Conservation (phyloP, 2,797 vertebrate species). For the Leucoraja ocellata region DNA sequence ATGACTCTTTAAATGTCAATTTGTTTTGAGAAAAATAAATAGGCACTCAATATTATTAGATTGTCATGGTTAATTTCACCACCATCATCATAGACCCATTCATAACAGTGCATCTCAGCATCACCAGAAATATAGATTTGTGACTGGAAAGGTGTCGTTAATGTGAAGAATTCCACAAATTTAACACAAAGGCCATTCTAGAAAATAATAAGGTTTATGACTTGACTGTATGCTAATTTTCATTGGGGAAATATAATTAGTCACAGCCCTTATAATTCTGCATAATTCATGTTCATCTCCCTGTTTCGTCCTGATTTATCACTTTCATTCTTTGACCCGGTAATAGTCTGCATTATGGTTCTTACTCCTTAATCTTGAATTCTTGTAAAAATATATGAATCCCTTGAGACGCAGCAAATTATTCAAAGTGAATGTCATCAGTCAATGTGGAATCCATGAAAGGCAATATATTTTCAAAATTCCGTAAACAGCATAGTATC, state of each 20-base stretch:
- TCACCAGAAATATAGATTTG: not conserved
- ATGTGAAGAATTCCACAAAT: not conserved
- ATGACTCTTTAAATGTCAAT: constrained; percentile 12
- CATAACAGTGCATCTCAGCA: not conserved
- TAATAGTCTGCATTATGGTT: not conserved
- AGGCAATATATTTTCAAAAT: not conserved
- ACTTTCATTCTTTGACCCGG: not conserved
- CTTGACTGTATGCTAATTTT: not conserved
- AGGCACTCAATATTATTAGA: not conserved
- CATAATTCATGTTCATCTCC: not conserved
- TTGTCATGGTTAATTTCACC: not conserved
- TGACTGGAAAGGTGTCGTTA: not conserved
- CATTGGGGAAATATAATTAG: not conserved
- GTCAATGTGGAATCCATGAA: not conserved
- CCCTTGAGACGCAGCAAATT: not conserved
- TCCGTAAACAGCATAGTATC: not conserved
- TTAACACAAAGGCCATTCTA: not conserved
- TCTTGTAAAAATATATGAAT: constrained; percentile 7
- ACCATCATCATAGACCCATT: not conserved
- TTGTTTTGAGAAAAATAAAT: not conserved
- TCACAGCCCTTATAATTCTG: not conserved
- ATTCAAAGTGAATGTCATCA: not conserved
- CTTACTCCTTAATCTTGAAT: not conserved
- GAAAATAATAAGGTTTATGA: not conserved
- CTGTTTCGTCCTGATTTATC: not conserved